Conservation (phyloP, 2,888 invertebrate species). For the Lasioglossum morio region DNA sequence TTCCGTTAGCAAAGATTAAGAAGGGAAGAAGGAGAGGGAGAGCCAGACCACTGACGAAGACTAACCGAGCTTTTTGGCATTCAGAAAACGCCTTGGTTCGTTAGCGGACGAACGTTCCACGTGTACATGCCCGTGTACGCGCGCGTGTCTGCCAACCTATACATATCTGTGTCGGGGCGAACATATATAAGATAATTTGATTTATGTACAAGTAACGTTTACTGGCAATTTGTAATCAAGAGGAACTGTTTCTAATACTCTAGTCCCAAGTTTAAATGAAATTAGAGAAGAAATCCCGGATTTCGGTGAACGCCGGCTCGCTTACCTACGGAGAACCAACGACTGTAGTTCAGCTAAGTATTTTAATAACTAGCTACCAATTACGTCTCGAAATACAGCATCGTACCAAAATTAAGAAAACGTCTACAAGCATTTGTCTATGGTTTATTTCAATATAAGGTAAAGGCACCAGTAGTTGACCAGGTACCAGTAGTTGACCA, state of each 20-base stretch:
- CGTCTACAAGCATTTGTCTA: background rate
- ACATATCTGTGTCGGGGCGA: slow-evolving; percentile 10
- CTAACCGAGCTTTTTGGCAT: slow-evolving; percentile 74
- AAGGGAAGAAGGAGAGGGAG: slow-evolving; percentile 39
- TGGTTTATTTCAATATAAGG: background rate
- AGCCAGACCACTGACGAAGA: slow-evolving; percentile 48
- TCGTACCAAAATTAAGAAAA: too few species aligned
- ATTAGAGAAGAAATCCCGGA: slow-evolving; percentile 11
- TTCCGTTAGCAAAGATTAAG: slow-evolving; percentile 71
- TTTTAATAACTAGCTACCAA: background rate
- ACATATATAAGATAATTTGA: slow-evolving; percentile 46
- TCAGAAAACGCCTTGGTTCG: slow-evolving; percentile 78
- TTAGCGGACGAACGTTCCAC: slow-evolving; percentile 72
- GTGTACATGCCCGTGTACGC: slow-evolving; percentile 12
- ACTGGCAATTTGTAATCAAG: slow-evolving; percentile 47
- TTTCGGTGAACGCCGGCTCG: background rate
- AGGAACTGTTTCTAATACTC: slow-evolving; percentile 31
- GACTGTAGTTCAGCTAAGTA: background rate
- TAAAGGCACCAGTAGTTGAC: too few species aligned
- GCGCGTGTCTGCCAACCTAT: background rate
- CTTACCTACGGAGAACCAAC: background rate
- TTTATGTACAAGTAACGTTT: slow-evolving; percentile 36
- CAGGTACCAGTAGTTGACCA: too few species aligned
- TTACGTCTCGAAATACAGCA: background rate
- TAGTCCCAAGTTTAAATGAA: slow-evolving; percentile 17